phyloP scores from a whole-genome alignment of 92 coral and sea anemone genomes.

The Paramuricea clavata region DNA sequence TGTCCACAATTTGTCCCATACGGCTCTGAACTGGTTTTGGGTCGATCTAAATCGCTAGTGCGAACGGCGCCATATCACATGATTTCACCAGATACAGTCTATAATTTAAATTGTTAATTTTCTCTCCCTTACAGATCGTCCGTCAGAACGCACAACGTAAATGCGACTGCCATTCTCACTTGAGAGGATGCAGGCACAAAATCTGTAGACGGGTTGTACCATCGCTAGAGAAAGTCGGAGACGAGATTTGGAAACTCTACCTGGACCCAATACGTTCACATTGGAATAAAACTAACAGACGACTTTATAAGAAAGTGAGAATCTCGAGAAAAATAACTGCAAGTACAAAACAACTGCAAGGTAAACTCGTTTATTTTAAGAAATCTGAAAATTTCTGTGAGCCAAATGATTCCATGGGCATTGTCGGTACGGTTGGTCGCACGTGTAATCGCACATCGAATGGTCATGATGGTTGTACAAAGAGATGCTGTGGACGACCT shows the following conservation, averaged over 20 bases:
- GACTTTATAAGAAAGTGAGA: neutral
- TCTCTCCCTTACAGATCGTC: too few species aligned
- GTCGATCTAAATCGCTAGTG: too few species aligned
- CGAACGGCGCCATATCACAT: too few species aligned
- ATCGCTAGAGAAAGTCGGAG: constrained; percentile 70
- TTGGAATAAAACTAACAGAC: neutral
- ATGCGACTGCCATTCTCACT: constrained; percentile 93
- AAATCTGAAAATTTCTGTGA: too few species aligned
- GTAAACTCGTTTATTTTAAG: too few species aligned
- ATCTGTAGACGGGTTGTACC: constrained; percentile 93
- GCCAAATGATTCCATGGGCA: too few species aligned
- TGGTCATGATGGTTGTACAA: constrained; percentile 71
- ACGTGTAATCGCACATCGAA: constrained; percentile 75
- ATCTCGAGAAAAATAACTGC: neutral
- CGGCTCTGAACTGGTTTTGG: too few species aligned
- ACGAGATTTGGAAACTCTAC: constrained; percentile 75
- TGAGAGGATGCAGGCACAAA: constrained; percentile 78
- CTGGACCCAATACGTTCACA: constrained; percentile 69
- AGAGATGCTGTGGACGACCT: constrained; percentile 97
- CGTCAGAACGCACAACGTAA: constrained; percentile 75
- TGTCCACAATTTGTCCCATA: too few species aligned
- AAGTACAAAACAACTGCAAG: constrained; percentile 68
- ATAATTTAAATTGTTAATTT: too few species aligned
- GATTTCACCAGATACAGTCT: too few species aligned
- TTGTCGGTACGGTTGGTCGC: too few species aligned